Base-by-base conservation (phyloP, 2,113 vertebrate genomes). In the Catagonus wagneri region DNA sequence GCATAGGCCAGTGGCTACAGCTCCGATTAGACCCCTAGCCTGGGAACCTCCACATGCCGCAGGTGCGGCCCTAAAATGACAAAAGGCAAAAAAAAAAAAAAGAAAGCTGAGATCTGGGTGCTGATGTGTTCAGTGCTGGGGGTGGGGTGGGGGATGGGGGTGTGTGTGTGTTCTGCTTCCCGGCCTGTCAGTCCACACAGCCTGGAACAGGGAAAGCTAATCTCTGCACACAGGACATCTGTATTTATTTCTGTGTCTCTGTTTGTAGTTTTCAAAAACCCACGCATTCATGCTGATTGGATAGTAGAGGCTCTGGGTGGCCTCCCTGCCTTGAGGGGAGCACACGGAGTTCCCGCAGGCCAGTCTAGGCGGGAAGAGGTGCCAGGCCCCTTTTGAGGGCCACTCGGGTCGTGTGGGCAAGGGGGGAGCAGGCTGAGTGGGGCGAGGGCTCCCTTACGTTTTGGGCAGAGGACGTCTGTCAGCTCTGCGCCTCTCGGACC, bases 151-250 rank as follows among this genome's bases (percentile, higher is more conserved):
- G 44, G 8, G 8, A 8, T 44, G 44, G n/a, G n/a, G n/a, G n/a
- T 44, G 44, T 44, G 44, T 44, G 44, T 44, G 44, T 44, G 44
- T 44, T 50, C 22, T 20, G 34, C 50, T 12, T 87, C 34, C 14
- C 1, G 1, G 23, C 65, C 39, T 22, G 58, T 50, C 12, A 4
- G 76, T 65, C 1, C 8, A 74, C 58, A 58, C 39, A 36, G 13
- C 83, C n/a, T 20, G 63, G 56, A 80, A 25, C 54, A 16, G 16
- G 25, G 63, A 36, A 4, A 14, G 17, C 52, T 13, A 34, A 6
- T 36, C 50, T 4, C 1, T 17, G 50, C 36, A 16, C 19, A 12
- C 2, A 0, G 68, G 5, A 16, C 0, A 11, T 60, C 32, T 13
- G 15, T 72, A 27, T 69, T 72, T 72, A 16, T 69, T n/a, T 71